A percentile compares a stretch with the other conserved stretches of the same genome.
phyloP scores from a whole-genome alignment of 2,888 invertebrate species.

The Thelaira solivaga region DNA sequence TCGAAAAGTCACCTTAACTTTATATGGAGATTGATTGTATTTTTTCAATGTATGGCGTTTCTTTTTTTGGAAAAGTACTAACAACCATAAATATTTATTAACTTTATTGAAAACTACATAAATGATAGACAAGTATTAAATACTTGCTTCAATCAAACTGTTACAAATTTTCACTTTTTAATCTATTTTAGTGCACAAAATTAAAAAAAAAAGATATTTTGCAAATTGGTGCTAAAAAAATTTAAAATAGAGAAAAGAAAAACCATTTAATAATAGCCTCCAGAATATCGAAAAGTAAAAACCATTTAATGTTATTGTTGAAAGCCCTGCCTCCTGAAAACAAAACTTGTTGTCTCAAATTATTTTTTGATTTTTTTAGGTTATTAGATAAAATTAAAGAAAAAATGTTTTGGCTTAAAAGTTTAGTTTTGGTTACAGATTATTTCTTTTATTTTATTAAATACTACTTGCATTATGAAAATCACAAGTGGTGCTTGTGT shows the following conservation, averaged over 20 bases:
- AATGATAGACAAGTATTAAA: neutral
- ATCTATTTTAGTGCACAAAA: neutral
- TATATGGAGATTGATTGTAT: conserved; percentile 1
- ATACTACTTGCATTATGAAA: conserved; percentile 14
- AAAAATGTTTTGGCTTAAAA: neutral
- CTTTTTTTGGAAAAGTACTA: conserved; percentile 32
- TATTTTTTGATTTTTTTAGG: too few relatives aligned
- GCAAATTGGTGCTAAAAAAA: neutral
- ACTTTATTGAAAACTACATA: conserved; percentile 5
- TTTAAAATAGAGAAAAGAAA: neutral
- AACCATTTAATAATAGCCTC: conserved; percentile 34
- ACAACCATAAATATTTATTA: conserved; percentile 17
- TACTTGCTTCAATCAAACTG: neutral
- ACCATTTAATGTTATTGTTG: conserved; percentile 4
- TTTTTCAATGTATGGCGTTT: conserved; percentile 28
- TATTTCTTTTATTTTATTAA: conserved; percentile 29
- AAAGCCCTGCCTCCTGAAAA: neutral
- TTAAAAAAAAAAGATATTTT: neutral
- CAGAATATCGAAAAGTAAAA: conserved; percentile 52
- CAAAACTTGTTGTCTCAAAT: too few relatives aligned
- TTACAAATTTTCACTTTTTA: neutral
- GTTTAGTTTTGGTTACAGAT: conserved; percentile 18
- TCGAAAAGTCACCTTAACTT: conserved; percentile 13
- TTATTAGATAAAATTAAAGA: neutral
- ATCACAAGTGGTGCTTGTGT: neutral